Conservation (phyloP, 2,888 invertebrate genomes). For the Oscheius sp. region DNA sequence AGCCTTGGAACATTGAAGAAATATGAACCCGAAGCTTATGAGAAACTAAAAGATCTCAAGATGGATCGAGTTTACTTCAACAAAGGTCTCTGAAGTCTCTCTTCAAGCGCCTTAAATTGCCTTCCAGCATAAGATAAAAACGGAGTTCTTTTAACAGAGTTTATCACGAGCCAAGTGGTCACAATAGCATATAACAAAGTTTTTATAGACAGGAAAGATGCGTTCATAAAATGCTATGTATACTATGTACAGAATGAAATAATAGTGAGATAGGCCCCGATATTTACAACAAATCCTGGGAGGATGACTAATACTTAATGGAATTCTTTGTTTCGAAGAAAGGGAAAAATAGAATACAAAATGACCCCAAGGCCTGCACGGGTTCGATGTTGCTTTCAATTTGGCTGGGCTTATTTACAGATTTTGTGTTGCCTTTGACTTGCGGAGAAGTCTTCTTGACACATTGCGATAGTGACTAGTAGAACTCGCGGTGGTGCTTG, state of each 20-base stretch:
- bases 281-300: conserved; percentile 25
- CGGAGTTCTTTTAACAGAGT: no score
- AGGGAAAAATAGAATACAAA: no score
- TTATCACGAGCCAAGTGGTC: not conserved
- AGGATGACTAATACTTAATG: conserved; percentile 18
- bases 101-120: not conserved
- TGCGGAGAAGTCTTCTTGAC: conserved; percentile 2
- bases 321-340: conserved; percentile 8
- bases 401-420: no score
- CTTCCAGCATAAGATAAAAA: not conserved
- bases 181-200: not conserved
- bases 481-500: conserved; percentile 27
- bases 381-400: no score
- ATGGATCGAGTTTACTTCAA: conserved; percentile 58
- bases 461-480: conserved; percentile 16
- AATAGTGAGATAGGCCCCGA: conserved; percentile 26
- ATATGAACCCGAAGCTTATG: conserved; percentile 58
- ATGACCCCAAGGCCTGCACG: conserved; percentile 17
- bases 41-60: conserved; percentile 45
- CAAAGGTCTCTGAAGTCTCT: conserved; percentile 46
- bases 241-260: conserved; percentile 24
- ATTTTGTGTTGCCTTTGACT: no score
- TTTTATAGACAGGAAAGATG: not conserved
- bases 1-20: conserved; percentile 50
- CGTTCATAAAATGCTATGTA: not conserved